phyloP scores from a whole-genome alignment of 2,113 vertebrate genomes.

The Spermophilus dauricus region DNA sequence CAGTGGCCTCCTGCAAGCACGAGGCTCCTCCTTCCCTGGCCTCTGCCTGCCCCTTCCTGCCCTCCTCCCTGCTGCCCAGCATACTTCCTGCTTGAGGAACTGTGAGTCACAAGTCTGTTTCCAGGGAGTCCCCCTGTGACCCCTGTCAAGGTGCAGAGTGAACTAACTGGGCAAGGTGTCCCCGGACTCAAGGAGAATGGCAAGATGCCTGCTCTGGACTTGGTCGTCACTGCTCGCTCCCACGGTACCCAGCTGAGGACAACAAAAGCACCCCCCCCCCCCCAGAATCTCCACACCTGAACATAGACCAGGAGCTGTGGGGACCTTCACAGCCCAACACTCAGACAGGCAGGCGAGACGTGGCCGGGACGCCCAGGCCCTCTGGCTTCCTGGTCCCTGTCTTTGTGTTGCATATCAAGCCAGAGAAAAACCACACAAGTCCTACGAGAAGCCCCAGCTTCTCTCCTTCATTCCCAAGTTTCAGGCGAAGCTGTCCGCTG shows the following conservation, averaged over 20 bases:
- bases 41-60: neutral
- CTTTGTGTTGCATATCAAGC: neutral
- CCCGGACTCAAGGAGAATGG: neutral
- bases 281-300: neutral
- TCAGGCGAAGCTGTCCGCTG: neutral
- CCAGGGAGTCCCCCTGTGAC: neutral
- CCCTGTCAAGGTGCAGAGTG: neutral
- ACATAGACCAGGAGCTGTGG: neutral
- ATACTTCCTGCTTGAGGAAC: too few species aligned
- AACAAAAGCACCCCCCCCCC: too few species aligned
- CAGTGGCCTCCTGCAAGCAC: too few species aligned
- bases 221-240: neutral
- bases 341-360: too few species aligned
- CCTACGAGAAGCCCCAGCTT: neutral
- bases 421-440: neutral
- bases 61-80: neutral
- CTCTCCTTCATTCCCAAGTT: neutral
- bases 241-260: neutral
- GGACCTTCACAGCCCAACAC: neutral
- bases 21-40: accelerated
- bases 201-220: neutral
- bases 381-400: too few species aligned
- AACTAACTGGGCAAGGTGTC: neutral
- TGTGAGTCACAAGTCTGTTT: neutral
- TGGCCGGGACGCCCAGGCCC: accelerated